phyloP scores from a whole-genome alignment of 2,113 vertebrate species.

The Neopipo cinnamomea region DNA sequence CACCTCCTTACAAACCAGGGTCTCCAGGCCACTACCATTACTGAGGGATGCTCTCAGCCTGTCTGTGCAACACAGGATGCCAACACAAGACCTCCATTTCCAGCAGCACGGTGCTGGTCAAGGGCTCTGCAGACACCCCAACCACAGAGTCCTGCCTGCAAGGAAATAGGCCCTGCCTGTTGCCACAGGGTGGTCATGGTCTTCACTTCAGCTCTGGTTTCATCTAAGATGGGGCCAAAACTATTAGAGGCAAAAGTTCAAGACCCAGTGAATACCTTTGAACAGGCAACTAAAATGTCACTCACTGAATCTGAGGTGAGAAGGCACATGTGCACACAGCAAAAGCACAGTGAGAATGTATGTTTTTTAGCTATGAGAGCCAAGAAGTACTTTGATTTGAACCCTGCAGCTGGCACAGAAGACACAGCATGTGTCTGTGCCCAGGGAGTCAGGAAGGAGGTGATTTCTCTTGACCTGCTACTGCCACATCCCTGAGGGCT shows the following conservation, averaged over 20 bases:
- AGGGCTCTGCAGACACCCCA: neutral
- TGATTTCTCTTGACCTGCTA: neutral
- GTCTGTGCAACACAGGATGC: neutral
- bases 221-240: neutral
- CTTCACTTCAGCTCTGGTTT: neutral
- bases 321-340: accelerated
- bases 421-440: neutral
- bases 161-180: neutral
- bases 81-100: neutral
- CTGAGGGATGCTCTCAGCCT: neutral
- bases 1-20: neutral
- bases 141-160: neutral
- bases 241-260: neutral
- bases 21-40: neutral
- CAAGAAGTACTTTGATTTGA: neutral
- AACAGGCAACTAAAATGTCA: neutral
- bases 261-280: neutral
- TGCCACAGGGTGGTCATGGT: neutral
- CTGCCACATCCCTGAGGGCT: accelerated
- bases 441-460: neutral
- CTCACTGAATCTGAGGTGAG: neutral
- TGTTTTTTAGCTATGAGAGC: neutral
- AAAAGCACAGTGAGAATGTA: neutral
- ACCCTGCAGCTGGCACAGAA: neutral
- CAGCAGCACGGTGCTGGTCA: neutral